Conservation (phyloP, 2,113 vertebrate genomes). For the Sialia sialis region DNA sequence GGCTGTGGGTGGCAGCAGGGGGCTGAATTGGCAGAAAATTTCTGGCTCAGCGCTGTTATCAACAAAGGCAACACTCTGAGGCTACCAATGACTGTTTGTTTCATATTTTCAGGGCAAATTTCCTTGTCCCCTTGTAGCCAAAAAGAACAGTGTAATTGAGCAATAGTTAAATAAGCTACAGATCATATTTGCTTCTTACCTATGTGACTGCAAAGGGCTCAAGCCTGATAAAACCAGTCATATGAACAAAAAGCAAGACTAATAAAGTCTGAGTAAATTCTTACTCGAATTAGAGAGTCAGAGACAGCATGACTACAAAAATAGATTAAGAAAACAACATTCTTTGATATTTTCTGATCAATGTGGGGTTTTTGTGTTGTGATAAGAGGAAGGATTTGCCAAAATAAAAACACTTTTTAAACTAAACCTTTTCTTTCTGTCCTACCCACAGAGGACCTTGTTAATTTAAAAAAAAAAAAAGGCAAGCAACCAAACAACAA, state of each 20-base stretch:
- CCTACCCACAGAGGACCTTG: not conserved
- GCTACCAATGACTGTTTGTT: not conserved
- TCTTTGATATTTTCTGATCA: not conserved
- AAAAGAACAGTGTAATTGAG: not conserved
- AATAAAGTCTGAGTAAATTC: not conserved
- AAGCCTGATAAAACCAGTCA: not conserved
- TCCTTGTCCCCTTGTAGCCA: not conserved
- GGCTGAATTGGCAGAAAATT: conserved; percentile 33
- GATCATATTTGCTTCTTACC: not conserved
- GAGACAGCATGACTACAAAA: not conserved
- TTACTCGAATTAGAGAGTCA: not conserved
- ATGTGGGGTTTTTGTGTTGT: accelerated
- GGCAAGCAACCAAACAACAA: accelerated
- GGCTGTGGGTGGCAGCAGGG: conserved; percentile 56
- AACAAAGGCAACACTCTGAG: not conserved
- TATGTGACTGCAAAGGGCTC: not conserved
- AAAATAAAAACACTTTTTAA: not conserved
- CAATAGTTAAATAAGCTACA: not conserved
- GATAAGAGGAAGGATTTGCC: not conserved
- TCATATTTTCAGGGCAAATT: not conserved
- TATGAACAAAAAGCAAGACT: not conserved
- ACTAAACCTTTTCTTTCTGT: not conserved
- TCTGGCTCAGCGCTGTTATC: not conserved
- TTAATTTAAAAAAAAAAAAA: not conserved
- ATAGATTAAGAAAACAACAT: not conserved